Conservation (phyloP, 2,113 vertebrate genomes). For the Ammodytes marinus region DNA sequence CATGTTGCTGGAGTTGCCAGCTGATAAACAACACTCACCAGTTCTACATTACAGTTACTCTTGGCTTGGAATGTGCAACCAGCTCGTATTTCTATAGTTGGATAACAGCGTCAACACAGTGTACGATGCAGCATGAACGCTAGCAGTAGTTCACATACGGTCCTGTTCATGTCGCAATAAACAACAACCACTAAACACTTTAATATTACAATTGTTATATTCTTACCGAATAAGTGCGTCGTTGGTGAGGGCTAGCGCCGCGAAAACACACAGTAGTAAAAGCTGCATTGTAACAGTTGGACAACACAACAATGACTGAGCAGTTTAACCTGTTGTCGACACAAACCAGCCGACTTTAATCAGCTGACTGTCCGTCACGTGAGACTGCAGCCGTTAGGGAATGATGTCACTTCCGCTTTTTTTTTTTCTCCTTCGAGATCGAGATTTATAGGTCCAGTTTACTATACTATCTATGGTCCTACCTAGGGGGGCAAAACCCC, state of each 20-base stretch:
- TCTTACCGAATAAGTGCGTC: conserved; percentile 81
- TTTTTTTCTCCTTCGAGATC: too few species aligned
- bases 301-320: conserved; percentile 47
- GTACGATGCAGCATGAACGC: too few species aligned
- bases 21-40: background rate
- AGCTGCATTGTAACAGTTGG: conserved; percentile 63
- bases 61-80: background rate
- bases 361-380: conserved; percentile 68
- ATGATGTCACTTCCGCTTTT: conserved; percentile 25
- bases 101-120: background rate
- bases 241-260: conserved; percentile 58
- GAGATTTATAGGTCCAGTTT: too few species aligned
- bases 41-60: background rate
- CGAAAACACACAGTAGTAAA: conserved; percentile 54
- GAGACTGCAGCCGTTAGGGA: background rate
- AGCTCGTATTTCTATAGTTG: too few species aligned
- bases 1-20: background rate
- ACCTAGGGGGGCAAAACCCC: too few species aligned
- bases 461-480: too few species aligned
- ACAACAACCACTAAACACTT: background rate
- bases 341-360: conserved; percentile 35
- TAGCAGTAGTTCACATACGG: background rate
- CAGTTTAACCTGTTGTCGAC: conserved; percentile 6
- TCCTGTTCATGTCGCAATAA: background rate
- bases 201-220: background rate